phyloP scores from a whole-genome alignment of 2,797 vertebrate species.

The Intellagama lesueurii region DNA sequence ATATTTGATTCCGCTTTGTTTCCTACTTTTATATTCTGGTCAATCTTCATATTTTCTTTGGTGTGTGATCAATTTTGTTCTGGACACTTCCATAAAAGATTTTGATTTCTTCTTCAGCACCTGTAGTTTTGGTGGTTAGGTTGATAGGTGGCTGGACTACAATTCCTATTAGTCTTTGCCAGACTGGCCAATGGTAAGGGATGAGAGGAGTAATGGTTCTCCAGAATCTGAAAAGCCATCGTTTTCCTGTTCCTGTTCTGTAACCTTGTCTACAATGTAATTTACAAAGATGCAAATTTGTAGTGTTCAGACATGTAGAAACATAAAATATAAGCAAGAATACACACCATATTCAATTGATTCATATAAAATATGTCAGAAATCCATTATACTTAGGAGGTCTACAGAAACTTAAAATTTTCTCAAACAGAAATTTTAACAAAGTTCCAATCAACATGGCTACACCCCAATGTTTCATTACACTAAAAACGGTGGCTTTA shows the following conservation, averaged over 20 bases:
- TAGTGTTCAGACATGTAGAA: conserved; percentile 3
- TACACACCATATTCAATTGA: not conserved
- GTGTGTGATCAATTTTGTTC: too few species aligned
- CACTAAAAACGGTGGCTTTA: not conserved
- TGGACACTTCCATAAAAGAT: too few species aligned
- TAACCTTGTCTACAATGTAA: not conserved
- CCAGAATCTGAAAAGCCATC: not conserved
- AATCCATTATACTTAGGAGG: not conserved
- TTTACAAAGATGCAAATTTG: conserved; percentile 1
- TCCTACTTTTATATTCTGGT: too few species aligned
- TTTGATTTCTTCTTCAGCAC: too few species aligned
- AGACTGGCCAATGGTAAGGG: not conserved
- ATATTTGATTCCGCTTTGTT: too few species aligned
- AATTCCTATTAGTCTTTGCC: not conserved
- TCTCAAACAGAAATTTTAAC: not conserved
- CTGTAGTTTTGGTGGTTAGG: too few species aligned
- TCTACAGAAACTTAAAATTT: not conserved
- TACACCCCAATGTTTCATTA: not conserved
- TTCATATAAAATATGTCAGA: conserved; percentile 1
- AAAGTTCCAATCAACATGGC: not conserved
- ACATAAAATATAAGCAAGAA: not conserved
- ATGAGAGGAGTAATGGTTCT: not conserved
- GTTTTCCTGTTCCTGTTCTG: not conserved
- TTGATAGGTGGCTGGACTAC: not conserved
- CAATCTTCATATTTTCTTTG: too few species aligned